Evolutionary conservation across 2,113 vertebrate genomes (phyloP).

Genomic region (Gambusia affinis): DNA sequence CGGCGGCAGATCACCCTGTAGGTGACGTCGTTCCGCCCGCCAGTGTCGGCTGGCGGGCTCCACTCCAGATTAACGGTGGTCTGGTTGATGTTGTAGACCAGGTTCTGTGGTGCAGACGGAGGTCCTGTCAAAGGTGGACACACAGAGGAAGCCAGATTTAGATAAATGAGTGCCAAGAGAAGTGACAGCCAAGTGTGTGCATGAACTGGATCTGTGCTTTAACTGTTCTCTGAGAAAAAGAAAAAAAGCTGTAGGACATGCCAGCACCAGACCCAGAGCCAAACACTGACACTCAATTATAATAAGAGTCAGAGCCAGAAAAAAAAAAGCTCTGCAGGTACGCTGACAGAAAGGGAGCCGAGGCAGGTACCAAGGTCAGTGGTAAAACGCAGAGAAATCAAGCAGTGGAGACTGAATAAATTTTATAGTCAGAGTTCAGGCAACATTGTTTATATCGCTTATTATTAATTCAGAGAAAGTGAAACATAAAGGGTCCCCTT

Average conservation of each 20-base stretch:
- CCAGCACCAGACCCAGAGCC: slow-evolving; percentile 59
- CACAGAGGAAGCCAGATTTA: slow-evolving; percentile 57
- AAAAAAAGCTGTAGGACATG: slow-evolving; percentile 48
- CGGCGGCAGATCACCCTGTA: slow-evolving; percentile 93
- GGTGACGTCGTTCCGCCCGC: slow-evolving; percentile 94
- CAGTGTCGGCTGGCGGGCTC: slow-evolving; percentile 93
- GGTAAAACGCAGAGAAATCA: slow-evolving; percentile 29
- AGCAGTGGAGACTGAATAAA: slow-evolving; percentile 7
- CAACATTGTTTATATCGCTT: background rate
- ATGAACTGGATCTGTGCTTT: slow-evolving; percentile 62
- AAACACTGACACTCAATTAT: slow-evolving; percentile 76
- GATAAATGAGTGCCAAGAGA: slow-evolving; percentile 37
- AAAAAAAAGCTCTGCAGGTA: slow-evolving; percentile 44
- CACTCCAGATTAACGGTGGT: slow-evolving; percentile 96
- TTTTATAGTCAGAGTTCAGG: slow-evolving; percentile 23
- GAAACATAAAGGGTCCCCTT: background rate
- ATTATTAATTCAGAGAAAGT: background rate
- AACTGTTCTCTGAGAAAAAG: slow-evolving; percentile 39
- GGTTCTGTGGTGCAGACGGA: slow-evolving; percentile 97
- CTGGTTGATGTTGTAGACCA: slow-evolving; percentile 99
- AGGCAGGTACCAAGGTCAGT: slow-evolving; percentile 66
- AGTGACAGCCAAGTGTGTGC: slow-evolving; percentile 57
- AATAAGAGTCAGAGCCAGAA: slow-evolving; percentile 65
- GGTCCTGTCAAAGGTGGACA: slow-evolving; percentile 83
- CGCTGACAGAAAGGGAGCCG: slow-evolving; percentile 51